Evolutionary conservation across 2,888 invertebrate species (phyloP).

Genomic region (Dione juno): DNA sequence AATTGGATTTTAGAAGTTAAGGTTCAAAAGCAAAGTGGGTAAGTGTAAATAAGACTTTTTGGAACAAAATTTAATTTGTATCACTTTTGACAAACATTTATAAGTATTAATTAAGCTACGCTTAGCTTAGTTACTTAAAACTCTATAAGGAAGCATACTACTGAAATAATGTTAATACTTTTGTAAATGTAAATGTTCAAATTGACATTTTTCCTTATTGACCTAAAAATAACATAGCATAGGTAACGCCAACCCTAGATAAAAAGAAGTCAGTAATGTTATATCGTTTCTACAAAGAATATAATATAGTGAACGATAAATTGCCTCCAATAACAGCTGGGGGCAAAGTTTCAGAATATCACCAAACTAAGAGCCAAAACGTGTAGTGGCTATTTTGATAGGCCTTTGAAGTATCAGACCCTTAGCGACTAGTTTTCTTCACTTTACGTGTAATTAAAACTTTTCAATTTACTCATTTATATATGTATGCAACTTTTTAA

Average conservation of each 20-base stretch:
- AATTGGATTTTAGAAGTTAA: slow-evolving; percentile 15
- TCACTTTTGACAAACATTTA: not conserved
- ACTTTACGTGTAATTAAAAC: slow-evolving; percentile 25
- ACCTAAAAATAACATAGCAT: no score
- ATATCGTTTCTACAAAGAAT: slow-evolving; percentile 4
- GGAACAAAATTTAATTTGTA: not conserved
- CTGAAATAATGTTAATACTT: no score
- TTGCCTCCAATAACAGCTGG: slow-evolving; percentile 22
- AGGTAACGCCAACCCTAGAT: no score
- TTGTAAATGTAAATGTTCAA: no score
- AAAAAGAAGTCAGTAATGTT: not conserved
- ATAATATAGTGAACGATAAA: not conserved
- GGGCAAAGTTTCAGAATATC: slow-evolving; percentile 37
- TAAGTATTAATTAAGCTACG: no score
- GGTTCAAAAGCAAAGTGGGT: not conserved
- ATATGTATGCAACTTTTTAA: not conserved
- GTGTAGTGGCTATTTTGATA: slow-evolving; percentile 50
- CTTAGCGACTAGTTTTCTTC: slow-evolving; percentile 24
- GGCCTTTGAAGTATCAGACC: slow-evolving; percentile 19
- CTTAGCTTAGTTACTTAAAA: no score
- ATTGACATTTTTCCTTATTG: no score
- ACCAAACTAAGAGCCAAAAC: slow-evolving; percentile 53
- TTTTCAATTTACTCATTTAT: slow-evolving; percentile 15
- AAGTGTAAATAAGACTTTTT: not conserved
- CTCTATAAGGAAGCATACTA: no score